Evolutionary conservation across 2,888 invertebrate species (phyloP).

Genomic region (Chrysodeixis includens): DNA sequence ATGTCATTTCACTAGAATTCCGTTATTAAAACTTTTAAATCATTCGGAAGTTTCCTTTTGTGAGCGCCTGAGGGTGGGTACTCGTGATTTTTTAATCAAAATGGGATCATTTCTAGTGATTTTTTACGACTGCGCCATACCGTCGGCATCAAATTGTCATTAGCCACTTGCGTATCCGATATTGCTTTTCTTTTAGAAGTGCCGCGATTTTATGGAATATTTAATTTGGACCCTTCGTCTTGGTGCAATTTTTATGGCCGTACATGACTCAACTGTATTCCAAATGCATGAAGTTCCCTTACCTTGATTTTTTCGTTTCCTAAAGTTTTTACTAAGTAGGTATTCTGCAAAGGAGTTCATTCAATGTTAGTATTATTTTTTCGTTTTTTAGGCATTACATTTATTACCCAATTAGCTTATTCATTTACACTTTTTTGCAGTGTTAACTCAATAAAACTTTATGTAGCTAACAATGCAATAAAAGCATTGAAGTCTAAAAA

Average conservation of each 20-base stretch:
- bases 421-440: not conserved
- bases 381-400: not conserved
- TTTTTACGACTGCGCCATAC: constrained; percentile 87
- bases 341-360: not conserved
- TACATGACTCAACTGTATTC: constrained; percentile 33
- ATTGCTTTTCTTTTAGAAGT: constrained; percentile 87
- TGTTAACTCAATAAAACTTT: not conserved
- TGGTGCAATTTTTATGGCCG: constrained; percentile 62
- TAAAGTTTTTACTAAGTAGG: not conserved
- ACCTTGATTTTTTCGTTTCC: not conserved
- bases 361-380: not conserved
- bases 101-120: constrained; percentile 88
- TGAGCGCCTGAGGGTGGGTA: constrained; percentile 78
- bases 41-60: constrained; percentile 85
- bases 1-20: constrained; percentile 89
- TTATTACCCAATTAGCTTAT: not conserved
- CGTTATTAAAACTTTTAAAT: constrained; percentile 90
- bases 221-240: constrained; percentile 77
- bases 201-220: constrained; percentile 83
- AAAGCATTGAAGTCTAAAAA: constrained; percentile 13
- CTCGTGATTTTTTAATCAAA: constrained; percentile 89
- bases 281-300: constrained; percentile 8
- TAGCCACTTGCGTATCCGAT: constrained; percentile 87
- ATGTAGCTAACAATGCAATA: constrained; percentile 8
- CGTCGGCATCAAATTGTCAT: constrained; percentile 86